Evolutionary conservation across 2,797 vertebrate species (phyloP), one percentile per base, ranked within the genome.

Genomic region (Ataeniobius toweri): DNA sequence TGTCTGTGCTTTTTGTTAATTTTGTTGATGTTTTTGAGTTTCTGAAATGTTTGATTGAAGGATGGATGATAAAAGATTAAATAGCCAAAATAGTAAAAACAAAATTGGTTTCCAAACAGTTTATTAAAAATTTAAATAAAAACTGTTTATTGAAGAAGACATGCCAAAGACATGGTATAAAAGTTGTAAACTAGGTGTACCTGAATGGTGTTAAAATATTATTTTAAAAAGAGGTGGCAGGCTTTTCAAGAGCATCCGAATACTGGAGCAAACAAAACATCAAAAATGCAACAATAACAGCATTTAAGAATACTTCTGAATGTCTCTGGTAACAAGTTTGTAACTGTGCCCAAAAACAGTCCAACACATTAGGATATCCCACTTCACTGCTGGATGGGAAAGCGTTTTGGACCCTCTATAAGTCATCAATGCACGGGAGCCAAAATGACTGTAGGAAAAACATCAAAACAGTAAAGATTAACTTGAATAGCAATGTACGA

Each of bases 371-470:
- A 31, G 46, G 12, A 63, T 41, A 31, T 73, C 51, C 48, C 48
- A 39, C 65, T 46, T 73, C 74, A 7, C 2, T 39, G 26, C 51
- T 41, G 16, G 67, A 69, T 2, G 20, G 13, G 1, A 31, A 55
- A 3, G 14, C 5, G 16, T 74, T 76, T 51, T 18, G 3, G 2
- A 41, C 7, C 22, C 31, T 70, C 78, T 86, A 91, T 2, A 91
- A 94, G 87, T 97, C 97, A 0, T 97, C 97, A 0, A 96, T 88
- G 76, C 96, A 97, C 8, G 97, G 97, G 76, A 98, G 95, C 97
- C 97, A 98, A 89, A 98, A 97, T 39, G 95, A 96, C 97, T 98
- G 86, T 75, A n/a, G 69, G 74, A 73, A 76, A 61, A 87, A 79
- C 70, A 36, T 3, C 13, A 0, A 6, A 75, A 1, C 13, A 18